Base-by-base conservation (phyloP, 1,140 invertebrate genomes). In the Coboldia fuscipes region DNA sequence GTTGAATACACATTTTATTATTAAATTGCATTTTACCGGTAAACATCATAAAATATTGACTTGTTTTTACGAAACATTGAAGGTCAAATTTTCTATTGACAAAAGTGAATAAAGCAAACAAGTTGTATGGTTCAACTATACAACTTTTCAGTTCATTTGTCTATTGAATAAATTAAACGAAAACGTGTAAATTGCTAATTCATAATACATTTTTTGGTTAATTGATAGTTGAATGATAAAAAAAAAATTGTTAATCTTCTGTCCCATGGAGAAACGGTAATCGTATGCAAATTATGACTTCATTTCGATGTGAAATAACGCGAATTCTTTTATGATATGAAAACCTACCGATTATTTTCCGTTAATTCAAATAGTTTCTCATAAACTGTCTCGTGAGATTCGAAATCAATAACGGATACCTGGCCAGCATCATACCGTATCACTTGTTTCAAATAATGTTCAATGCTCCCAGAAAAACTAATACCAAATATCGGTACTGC, bases 401-500 rank as follows among this genome's bases (percentile, higher is more conserved):
- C 19, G 3, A 14, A n/a, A 30, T 27, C 29, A 36, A 33, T 35
- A 3, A 36, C 12, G 6, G 20, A 15, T 12, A 39, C 13, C n/a
- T 23, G n/a, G 14, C 35, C 35, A 15, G 26, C 13, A 12, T 26
- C 30, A 20, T 21, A 19, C 23, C 31, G 30, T 24, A 16, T 21
- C 14, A 36, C 31, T 24, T 36, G 35, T 30, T 18, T 24, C 2
- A 36, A 17, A 36, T 36, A 36, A 36, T 36, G 35, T 7, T 36
- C 35, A 6, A 36, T 10, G 2, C 6, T 30, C 3, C 16, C 21
- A 6, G 35, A 31, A 23, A 30, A 36, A 5, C 20, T 23, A 14
- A 60, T 48, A 6, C 52, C 57, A 4, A 74, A 39, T 2, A 73
- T 39, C 2, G 70, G 69, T 9, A 69, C 59, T n/a, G 56, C 61